Conservation (phyloP, 2,888 invertebrate genomes). For the Xanthorhoe designata region DNA sequence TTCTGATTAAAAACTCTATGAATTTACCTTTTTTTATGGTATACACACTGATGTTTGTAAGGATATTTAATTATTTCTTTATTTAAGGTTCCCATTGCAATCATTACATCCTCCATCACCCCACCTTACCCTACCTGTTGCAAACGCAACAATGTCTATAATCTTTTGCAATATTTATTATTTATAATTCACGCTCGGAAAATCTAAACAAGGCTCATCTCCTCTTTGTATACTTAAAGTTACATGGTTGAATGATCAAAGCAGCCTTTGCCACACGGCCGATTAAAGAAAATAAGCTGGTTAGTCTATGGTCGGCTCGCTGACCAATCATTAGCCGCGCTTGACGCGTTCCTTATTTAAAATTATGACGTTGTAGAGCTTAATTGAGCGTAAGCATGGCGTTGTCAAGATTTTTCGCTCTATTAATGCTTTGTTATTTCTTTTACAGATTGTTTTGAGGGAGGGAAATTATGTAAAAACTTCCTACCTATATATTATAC, state of each 20-base stretch:
- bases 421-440: constrained; percentile 26
- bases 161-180: constrained; percentile 21
- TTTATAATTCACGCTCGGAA: constrained; percentile 36
- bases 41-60: too few relatives aligned
- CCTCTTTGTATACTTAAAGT: constrained; percentile 63
- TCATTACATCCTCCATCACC: background rate
- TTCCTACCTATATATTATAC: background rate
- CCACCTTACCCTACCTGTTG: constrained; percentile 15
- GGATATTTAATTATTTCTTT: too few relatives aligned
- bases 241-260: constrained; percentile 69
- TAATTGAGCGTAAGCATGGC: constrained; percentile 53
- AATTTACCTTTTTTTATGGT: too few relatives aligned
- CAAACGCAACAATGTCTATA: constrained; percentile 9
- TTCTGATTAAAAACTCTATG: too few relatives aligned
- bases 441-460: too few relatives aligned
- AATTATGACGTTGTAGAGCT: constrained; percentile 52
- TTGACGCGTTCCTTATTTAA: constrained; percentile 69
- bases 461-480: background rate
- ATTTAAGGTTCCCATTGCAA: too few relatives aligned
- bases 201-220: constrained; percentile 30
- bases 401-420: constrained; percentile 49
- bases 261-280: constrained; percentile 57
- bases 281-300: constrained; percentile 67
- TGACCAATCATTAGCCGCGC: constrained; percentile 71
- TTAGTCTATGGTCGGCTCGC: constrained; percentile 68